Conservation (phyloP, 2,888 invertebrate genomes). For the Sarcophaga caerulescens region DNA sequence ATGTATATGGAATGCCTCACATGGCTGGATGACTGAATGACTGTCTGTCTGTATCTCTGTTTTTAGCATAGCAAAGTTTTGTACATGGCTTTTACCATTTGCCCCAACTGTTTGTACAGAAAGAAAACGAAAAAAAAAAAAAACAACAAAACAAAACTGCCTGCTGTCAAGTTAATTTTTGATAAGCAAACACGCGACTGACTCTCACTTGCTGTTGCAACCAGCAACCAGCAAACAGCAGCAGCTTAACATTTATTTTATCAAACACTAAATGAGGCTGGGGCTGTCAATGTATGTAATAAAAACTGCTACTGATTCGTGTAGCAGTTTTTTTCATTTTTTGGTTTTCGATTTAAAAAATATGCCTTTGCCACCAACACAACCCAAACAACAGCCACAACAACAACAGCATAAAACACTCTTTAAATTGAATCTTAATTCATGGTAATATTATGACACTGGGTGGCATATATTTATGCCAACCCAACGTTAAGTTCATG, state of each 20-base stretch:
- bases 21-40: background rate
- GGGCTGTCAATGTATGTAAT: background rate
- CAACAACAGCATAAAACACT: background rate
- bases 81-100: background rate
- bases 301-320: slow-evolving; percentile 61
- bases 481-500: slow-evolving; percentile 26
- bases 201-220: slow-evolving; percentile 6
- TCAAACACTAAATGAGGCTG: background rate
- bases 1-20: background rate
- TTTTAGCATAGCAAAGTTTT: background rate
- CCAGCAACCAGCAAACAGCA: background rate
- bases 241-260: background rate
- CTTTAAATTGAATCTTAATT: slow-evolving; percentile 64
- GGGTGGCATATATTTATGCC: slow-evolving; percentile 71
- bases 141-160: slow-evolving; percentile 34
- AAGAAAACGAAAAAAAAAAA: too few species aligned
- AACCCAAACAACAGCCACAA: too few species aligned
- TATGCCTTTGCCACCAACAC: slow-evolving; percentile 23
- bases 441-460: slow-evolving; percentile 68
- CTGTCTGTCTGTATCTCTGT: background rate
- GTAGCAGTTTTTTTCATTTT: too few species aligned
- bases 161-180: slow-evolving; percentile 71
- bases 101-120: slow-evolving; percentile 57
- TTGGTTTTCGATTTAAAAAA: slow-evolving; percentile 16
- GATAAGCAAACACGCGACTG: slow-evolving; percentile 71